Evolutionary conservation across 2,888 invertebrate genomes (phyloP).

Genomic region (Drosophila imparisetae): DNA sequence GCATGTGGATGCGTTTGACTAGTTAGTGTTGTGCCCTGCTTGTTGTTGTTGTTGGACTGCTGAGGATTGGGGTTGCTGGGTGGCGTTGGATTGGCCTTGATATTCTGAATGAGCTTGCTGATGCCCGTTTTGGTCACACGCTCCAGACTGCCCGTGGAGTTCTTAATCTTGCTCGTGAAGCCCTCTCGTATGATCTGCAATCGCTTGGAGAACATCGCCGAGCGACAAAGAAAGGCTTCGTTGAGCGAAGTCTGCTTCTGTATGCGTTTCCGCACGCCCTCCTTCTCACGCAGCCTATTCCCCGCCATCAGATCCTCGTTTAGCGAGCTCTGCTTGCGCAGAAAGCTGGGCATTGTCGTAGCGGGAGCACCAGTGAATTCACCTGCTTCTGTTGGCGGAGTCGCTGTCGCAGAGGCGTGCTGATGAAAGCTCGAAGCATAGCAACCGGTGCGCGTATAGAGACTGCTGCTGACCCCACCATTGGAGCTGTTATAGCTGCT

Average conservation of each 20-base stretch:
- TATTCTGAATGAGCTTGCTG: conserved; percentile 93
- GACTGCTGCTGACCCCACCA: conserved; percentile 75
- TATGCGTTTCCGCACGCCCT: conserved; percentile 91
- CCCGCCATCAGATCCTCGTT: conserved; percentile 95
- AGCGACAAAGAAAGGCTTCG: conserved; percentile 91
- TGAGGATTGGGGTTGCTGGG: conserved; percentile 11
- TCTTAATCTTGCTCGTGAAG: conserved; percentile 92
- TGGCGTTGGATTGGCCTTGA: conserved; percentile 85
- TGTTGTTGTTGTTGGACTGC: conserved; percentile 47
- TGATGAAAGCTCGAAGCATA: conserved; percentile 42
- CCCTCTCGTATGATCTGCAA: conserved; percentile 86
- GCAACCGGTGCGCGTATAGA: conserved; percentile 65
- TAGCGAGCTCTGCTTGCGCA: conserved; percentile 91
- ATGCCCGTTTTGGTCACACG: conserved; percentile 93
- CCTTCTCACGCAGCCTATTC: conserved; percentile 93
- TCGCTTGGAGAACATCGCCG: conserved; percentile 83
- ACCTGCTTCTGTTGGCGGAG: conserved; percentile 2
- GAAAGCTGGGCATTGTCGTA: conserved; percentile 72
- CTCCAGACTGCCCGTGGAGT: conserved; percentile 92
- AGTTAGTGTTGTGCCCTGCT: conserved; percentile 48
- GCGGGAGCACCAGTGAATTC: conserved; percentile 12
- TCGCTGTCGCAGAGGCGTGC: conserved; percentile 23
- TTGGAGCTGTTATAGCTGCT: conserved; percentile 78
- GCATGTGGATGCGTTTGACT: conserved; percentile 38
- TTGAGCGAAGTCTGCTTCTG: conserved; percentile 95